Evolutionary conservation across 2,113 vertebrate species (phyloP), one percentile per base, ranked within the genome.

Genomic region (Chionis minor): DNA sequence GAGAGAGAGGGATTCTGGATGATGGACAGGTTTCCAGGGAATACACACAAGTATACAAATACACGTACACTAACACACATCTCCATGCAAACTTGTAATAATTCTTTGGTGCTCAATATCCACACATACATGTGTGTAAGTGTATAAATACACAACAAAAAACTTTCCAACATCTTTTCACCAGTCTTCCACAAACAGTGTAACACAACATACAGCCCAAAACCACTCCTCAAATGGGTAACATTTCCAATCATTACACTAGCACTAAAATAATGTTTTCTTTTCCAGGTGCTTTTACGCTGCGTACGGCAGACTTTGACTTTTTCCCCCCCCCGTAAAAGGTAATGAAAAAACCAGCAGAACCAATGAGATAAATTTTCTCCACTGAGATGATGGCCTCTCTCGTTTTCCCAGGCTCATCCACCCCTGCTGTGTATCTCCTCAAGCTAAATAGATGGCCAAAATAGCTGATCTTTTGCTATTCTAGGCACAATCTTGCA

Each of bases 131-230:
- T 0, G 1, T 38, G 6, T 32, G 40, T 33, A 61, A 44, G 9
- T 4, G 5, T 19, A 58, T 40, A 51, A 67, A 67, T n/a, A 40
- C 14, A n/a, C 11, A 59, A 24, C 8, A 49, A 66, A 73, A 84
- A 58, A 4, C 10, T 62, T 90, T 33, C 22, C 44, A 66, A 33
- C 12, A 20, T 15, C 22, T 63, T 90, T 75, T 22, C n/a, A 72
- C 0, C 0, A 67, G 35, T 49, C 16, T 71, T 12, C 4, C 5
- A 22, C 35, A 81, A 75, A 55, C 0, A 77, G 2, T 5, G 10
- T 21, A 86, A 66, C 11, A 33, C 21, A 92, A 66, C 51, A 75
- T 4, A 47, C 16, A 44, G 45, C 9, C 28, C 21, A 45, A 54
- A 26, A 61, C 45, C 5, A 3, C 7, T 75, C 27, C 42, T 69